These are phyloP conservation scores for Strix aluco DNA, from an alignment of 2,113 vertebrate species.

Conservation along the genomic window DNA sequence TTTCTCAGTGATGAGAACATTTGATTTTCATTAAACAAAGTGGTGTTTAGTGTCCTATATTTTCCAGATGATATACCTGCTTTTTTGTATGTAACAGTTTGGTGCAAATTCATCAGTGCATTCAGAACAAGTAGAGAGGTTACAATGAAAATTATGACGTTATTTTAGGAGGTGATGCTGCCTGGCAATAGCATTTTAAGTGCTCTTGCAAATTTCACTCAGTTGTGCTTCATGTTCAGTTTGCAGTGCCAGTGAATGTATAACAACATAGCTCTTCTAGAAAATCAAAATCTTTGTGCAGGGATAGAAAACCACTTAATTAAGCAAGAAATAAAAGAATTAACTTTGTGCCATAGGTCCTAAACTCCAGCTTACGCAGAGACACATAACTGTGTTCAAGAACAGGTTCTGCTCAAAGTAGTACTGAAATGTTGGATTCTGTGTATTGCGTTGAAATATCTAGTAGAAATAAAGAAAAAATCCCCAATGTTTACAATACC, in stretches of 20 bases:
- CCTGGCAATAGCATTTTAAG: neutral
- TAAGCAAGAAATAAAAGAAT: neutral
- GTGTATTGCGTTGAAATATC: neutral
- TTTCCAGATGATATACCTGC: neutral
- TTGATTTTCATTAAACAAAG: neutral
- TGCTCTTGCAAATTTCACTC: neutral
- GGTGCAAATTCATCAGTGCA: neutral
- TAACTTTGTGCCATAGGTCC: neutral
- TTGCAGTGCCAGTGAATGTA: neutral
- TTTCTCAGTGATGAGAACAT: neutral
- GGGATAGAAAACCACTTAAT: neutral
- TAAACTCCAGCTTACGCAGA: neutral
- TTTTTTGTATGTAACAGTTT: neutral
- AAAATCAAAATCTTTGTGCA: neutral
- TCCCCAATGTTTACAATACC: neutral
- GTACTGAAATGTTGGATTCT: neutral
- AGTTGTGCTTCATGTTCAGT: neutral
- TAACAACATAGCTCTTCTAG: neutral
- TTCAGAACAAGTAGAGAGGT: neutral
- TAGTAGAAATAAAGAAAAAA: neutral
- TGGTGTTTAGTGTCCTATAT: neutral
- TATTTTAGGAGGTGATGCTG: neutral
- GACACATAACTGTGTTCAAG: fast-evolving
- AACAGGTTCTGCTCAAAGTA: neutral
- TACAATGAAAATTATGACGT: neutral